A percentile compares a stretch with the other conserved stretches of the same genome.
phyloP scores from a whole-genome alignment of 2,113 vertebrate genomes.

The Cynocephalus volans region DNA sequence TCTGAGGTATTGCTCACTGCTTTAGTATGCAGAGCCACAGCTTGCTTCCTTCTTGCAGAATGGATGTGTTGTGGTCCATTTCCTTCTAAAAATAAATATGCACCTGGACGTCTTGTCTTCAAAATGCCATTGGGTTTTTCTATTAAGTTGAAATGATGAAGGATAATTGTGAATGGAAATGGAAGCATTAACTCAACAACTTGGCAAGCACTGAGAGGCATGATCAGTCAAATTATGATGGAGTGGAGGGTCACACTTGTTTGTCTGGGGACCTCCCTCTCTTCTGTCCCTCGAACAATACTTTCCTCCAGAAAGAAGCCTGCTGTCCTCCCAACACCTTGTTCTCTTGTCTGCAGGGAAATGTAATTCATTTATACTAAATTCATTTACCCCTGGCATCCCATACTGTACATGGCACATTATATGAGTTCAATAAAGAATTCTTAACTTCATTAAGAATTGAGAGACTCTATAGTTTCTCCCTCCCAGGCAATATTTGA shows the following conservation, averaged over 20 bases:
- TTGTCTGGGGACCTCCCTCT: background rate
- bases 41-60: constrained; percentile 51
- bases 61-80: constrained; percentile 65
- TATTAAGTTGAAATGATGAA: constrained; percentile 60
- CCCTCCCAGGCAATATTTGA: background rate
- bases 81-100: constrained; percentile 83
- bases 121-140: constrained; percentile 81
- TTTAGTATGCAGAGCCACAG: constrained; percentile 40
- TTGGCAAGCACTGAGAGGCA: background rate
- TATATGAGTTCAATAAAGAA: background rate
- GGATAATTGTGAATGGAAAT: constrained; percentile 36
- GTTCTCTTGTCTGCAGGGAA: background rate
- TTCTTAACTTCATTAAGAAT: background rate
- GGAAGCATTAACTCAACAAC: background rate
- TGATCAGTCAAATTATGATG: background rate
- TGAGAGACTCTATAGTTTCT: background rate
- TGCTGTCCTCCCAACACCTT: background rate
- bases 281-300: background rate
- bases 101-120: constrained; percentile 67
- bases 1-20: constrained; percentile 24
- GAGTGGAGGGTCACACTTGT: background rate
- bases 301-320: background rate
- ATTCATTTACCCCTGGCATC: background rate
- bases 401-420: background rate
- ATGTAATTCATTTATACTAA: background rate